Percentiles rank a stretch among this genome's conserved stretches.
These are phyloP conservation scores for Clavelina lepadiformis DNA, from an alignment of 23 tunicate species.

Conservation along the genomic window DNA sequence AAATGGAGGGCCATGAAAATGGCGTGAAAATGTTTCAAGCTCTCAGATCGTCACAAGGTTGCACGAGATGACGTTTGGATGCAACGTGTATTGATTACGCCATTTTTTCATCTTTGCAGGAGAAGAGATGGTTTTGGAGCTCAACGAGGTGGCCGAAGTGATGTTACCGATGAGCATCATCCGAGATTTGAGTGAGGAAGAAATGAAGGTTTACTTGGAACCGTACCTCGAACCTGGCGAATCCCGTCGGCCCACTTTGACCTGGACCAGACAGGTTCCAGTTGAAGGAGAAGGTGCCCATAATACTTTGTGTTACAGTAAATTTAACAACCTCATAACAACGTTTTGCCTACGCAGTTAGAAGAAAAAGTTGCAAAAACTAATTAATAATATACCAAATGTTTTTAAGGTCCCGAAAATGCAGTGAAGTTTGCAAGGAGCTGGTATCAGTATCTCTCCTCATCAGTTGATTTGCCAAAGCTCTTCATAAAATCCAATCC, in stretches of 20 bases:
- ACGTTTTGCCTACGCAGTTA: too few species aligned
- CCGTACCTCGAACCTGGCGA: constrained; percentile 58
- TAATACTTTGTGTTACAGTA: too few species aligned
- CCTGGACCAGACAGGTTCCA: constrained; percentile 84
- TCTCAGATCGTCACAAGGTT: too few species aligned
- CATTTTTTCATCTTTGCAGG: too few species aligned
- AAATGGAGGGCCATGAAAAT: too few species aligned
- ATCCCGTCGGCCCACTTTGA: constrained; percentile 61
- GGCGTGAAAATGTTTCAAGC: too few species aligned
- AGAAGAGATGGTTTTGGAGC: constrained; percentile 55
- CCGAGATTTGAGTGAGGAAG: constrained; percentile 54
- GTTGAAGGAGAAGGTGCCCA: constrained; percentile 53
- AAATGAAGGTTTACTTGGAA: constrained; percentile 45
- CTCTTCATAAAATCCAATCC: constrained; percentile 63
- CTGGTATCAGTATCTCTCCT: constrained; percentile 43
- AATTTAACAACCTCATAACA: too few species aligned
- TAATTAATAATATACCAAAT: too few species aligned
- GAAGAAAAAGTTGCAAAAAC: too few species aligned
- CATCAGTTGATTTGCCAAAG: constrained; percentile 55
- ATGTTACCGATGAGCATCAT: constrained; percentile 52
- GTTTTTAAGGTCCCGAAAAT: constrained; percentile 61
- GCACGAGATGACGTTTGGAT: too few species aligned
- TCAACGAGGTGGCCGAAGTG: constrained; percentile 48
- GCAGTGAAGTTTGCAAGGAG: constrained; percentile 37
- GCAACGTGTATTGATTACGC: too few species aligned